Percentiles rank a stretch among this genome's conserved stretches.
Evolutionary conservation across 2,888 invertebrate genomes (phyloP).

Genomic region (Agriopis marginaria): DNA sequence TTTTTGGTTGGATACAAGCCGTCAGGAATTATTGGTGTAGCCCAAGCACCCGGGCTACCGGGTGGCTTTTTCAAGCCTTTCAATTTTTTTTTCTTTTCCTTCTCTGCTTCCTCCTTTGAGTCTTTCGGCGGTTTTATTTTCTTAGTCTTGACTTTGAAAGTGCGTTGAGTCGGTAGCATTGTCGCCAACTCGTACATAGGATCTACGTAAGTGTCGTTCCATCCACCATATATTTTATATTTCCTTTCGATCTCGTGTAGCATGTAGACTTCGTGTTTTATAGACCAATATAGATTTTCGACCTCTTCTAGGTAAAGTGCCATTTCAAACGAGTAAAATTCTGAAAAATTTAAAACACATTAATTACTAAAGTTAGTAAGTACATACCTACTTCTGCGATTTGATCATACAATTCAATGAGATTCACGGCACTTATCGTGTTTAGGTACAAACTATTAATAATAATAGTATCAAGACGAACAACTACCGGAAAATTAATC

Average conservation of each 20-base stretch:
- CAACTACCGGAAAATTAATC: too few species aligned
- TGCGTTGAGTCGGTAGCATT: neutral
- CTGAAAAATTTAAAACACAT: neutral
- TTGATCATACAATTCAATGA: too few species aligned
- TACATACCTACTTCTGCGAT: neutral
- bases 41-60: too few species aligned
- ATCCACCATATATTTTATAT: neutral
- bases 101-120: too few species aligned
- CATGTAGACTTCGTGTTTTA: slow-evolving; percentile 16
- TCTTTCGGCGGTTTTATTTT: too few species aligned
- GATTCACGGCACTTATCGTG: too few species aligned
- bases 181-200: neutral
- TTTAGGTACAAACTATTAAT: too few species aligned
- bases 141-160: too few species aligned
- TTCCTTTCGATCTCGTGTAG: slow-evolving; percentile 46
- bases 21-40: neutral
- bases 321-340: neutral
- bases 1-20: neutral
- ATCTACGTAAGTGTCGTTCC: neutral
- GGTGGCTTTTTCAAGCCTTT: too few species aligned
- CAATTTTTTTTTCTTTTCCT: too few species aligned
- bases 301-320: slow-evolving; percentile 3
- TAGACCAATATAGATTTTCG: slow-evolving; percentile 14
- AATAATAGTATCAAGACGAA: too few species aligned
- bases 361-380: neutral